A percentile compares a stretch with the other conserved stretches of the same genome.
These are phyloP conservation scores for Brachyrhaphis roseni DNA, from an alignment of 2,797 vertebrate species.

Conservation along the genomic window DNA sequence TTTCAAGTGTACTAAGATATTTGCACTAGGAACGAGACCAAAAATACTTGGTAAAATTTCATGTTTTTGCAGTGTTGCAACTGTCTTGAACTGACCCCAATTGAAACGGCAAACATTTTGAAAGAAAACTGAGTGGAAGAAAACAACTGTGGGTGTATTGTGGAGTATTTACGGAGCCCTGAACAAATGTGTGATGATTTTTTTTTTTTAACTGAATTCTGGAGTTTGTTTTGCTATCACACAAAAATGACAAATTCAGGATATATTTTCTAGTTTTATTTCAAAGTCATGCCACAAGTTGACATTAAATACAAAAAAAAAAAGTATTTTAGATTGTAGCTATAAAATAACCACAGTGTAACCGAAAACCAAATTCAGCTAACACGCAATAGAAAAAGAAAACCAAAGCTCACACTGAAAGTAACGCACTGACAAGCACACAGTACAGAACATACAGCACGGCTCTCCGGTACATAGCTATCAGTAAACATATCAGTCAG, in stretches of 20 bases:
- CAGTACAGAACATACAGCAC: conserved; percentile 68
- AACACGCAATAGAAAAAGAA: conserved; percentile 51
- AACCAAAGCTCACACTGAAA: conserved; percentile 61
- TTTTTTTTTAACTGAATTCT: neutral
- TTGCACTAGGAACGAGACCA: too few relatives aligned
- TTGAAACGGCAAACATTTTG: too few relatives aligned
- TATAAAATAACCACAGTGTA: conserved; percentile 87
- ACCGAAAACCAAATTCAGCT: conserved; percentile 73
- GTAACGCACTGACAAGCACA: conserved; percentile 68
- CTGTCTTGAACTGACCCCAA: too few relatives aligned
- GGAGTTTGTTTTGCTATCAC: neutral
- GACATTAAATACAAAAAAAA: conserved; percentile 88
- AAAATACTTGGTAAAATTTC: too few relatives aligned
- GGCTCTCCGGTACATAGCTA: conserved; percentile 66
- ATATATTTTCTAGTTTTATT: conserved; percentile 78
- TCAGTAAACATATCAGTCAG: conserved; percentile 69
- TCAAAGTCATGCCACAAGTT: conserved; percentile 89
- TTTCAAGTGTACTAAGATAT: too few relatives aligned
- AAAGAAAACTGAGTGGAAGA: too few relatives aligned
- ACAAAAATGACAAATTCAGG: conserved; percentile 19
- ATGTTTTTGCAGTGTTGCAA: too few relatives aligned
- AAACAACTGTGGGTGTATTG: too few relatives aligned
- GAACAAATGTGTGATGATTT: neutral
- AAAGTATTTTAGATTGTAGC: conserved; percentile 64
- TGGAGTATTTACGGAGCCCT: too few relatives aligned